Evolutionary conservation across 1,140 invertebrate genomes (phyloP).

Genomic region (Heliconius melpomene): DNA sequence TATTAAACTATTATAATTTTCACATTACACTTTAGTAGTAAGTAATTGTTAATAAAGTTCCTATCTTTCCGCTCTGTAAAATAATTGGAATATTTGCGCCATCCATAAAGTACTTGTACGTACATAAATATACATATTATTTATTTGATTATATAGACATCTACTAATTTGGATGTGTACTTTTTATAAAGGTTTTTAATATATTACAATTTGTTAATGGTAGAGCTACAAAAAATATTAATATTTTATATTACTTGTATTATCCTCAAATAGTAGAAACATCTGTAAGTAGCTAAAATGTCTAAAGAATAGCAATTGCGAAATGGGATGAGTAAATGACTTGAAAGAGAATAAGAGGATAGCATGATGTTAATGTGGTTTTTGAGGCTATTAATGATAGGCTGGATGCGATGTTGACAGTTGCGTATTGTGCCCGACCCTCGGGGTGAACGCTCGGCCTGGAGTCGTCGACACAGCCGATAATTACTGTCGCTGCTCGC

Average conservation of each 20-base stretch:
- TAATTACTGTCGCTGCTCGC: slow-evolving; percentile 73
- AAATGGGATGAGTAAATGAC: neutral
- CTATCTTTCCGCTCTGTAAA: slow-evolving; percentile 21
- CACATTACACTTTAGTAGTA: slow-evolving; percentile 41
- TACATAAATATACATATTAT: neutral
- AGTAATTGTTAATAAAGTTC: slow-evolving; percentile 23
- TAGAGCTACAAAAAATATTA: neutral
- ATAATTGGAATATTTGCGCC: slow-evolving; percentile 29
- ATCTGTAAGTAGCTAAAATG: neutral
- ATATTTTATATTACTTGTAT: neutral
- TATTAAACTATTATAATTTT: slow-evolving; percentile 65
- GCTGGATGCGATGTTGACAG: slow-evolving; percentile 53
- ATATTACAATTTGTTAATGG: neutral
- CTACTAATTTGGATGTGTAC: neutral
- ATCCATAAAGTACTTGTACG: neutral
- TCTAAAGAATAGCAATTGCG: neutral
- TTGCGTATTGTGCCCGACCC: slow-evolving; percentile 65
- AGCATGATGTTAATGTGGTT: slow-evolving; percentile 44
- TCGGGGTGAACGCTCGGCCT: slow-evolving; percentile 69
- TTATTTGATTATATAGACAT: neutral
- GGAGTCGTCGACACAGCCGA: slow-evolving; percentile 71
- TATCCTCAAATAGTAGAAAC: neutral
- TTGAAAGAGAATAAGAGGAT: slow-evolving; percentile 18
- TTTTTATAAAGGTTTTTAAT: neutral
- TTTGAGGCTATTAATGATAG: slow-evolving; percentile 50